Conservation (phyloP, 2,888 invertebrate species). For the Eutolmus rufibarbis region DNA sequence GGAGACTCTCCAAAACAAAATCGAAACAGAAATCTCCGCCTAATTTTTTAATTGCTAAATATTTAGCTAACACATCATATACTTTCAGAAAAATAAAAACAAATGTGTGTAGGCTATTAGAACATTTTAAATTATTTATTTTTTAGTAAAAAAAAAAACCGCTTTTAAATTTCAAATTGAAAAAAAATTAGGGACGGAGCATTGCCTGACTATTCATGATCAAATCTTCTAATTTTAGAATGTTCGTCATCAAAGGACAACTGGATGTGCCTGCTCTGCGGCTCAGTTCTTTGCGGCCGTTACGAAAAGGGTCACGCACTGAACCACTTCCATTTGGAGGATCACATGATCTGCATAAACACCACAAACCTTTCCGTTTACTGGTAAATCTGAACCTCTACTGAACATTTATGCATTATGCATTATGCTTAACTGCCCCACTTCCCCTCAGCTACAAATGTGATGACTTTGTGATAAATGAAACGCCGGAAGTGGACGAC, state of each 20-base stretch:
- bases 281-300: slow-evolving; percentile 77
- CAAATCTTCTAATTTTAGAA: slow-evolving; percentile 61
- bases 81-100: no score
- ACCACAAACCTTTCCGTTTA: slow-evolving; percentile 77
- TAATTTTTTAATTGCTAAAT: no score
- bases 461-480: slow-evolving; percentile 81
- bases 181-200: no score
- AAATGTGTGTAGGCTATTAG: no score
- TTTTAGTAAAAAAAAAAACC: no score
- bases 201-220: not conserved
- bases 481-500: slow-evolving; percentile 69
- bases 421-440: slow-evolving; percentile 35
- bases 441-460: slow-evolving; percentile 74
- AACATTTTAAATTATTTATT: no score
- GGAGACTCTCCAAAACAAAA: no score
- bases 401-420: not conserved
- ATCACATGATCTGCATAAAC: slow-evolving; percentile 80
- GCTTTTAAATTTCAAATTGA: no score
- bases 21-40: no score
- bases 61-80: no score
- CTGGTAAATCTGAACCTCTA: slow-evolving; percentile 66
- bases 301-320: slow-evolving; percentile 80
- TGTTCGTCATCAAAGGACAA: slow-evolving; percentile 72
- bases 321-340: slow-evolving; percentile 70
- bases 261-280: slow-evolving; percentile 81